Evolutionary conservation across 2,113 vertebrate species (phyloP), one percentile per base, ranked within the genome.

Genomic region (Progne subis): DNA sequence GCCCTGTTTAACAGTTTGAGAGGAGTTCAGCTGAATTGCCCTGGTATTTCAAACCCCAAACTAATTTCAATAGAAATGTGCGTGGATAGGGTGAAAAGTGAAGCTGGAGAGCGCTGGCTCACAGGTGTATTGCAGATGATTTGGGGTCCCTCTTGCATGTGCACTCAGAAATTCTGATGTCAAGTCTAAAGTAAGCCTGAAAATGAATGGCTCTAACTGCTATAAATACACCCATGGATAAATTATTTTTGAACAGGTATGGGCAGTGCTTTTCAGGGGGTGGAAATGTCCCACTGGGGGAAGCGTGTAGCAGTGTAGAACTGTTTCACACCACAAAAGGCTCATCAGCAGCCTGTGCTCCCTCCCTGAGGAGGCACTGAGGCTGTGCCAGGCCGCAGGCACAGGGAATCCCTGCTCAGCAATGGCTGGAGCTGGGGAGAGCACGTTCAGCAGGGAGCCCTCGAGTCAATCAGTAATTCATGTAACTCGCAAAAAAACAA

Each of bases 301-400:
- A 39, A 61, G 31, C 0, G 0, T 21, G 47, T 53, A 53, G 37
- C 0, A 0, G 19, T 18, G 15, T 47, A 39, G 68, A 80, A 74
- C 10, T 1, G 0, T 37, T 77, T 57, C 46, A 39, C 0, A 8
- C 12, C 18, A 56, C 57, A 52, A 39, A 79, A 86, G 14, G 17
- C 41, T 82, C 56, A 21, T 1, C 61, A 82, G 57, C 44, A 90
- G 37, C 19, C 53, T 12, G 14, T 14, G 49, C 57, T 92, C 20
- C 44, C 23, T 41, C 26, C 46, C 53, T 79, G 1, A 3, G 47
- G 39, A 0, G 25, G 3, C 55, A 20, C 26, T 8, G 39, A 18
- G 56, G 46, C 69, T n/a, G 23, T 59, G 56, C 60, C 69, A 79
- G 74, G 65, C 74, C 91, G 24, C 20, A 14, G 1, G n/a, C 53